These are phyloP conservation scores for Marcusenius ussheri DNA, from an alignment of 2,113 vertebrate species.

Conservation along the genomic window DNA sequence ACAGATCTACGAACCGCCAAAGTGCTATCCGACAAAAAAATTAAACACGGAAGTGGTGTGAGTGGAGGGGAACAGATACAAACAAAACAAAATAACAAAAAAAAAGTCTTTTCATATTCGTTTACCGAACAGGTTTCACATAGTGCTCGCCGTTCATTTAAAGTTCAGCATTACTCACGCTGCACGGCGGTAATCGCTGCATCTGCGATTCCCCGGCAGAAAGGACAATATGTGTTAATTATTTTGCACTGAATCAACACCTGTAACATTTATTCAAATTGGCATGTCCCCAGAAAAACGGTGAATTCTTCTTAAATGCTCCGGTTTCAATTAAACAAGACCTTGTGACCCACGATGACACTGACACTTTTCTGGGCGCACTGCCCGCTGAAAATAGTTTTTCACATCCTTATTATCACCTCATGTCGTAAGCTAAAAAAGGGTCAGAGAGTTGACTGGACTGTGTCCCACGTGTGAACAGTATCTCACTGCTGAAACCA, in stretches of 20 bases:
- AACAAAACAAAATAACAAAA: neutral
- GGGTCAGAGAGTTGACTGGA: neutral
- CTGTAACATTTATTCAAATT: neutral
- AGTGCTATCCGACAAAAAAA: too few relatives aligned
- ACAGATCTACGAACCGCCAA: too few relatives aligned
- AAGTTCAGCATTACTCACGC: neutral
- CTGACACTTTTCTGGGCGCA: neutral
- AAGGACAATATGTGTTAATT: neutral
- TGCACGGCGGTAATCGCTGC: too few relatives aligned
- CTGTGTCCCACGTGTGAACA: constrained; percentile 3
- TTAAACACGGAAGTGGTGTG: too few relatives aligned
- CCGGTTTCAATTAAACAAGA: neutral
- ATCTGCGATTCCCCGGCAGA: neutral
- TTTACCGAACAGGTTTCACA: neutral
- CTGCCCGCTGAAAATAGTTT: neutral
- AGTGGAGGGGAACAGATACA: neutral
- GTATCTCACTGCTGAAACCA: neutral
- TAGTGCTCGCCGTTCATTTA: neutral
- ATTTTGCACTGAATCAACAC: neutral
- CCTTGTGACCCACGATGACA: neutral
- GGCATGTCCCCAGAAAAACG: neutral
- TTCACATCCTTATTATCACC: neutral
- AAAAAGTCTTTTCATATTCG: neutral
- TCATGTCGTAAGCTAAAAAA: neutral
- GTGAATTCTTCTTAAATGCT: neutral